Evolutionary conservation across 2,113 vertebrate species (phyloP), one percentile per base, ranked within the genome.

Genomic region (Stomatorhinus ivindoensis): DNA sequence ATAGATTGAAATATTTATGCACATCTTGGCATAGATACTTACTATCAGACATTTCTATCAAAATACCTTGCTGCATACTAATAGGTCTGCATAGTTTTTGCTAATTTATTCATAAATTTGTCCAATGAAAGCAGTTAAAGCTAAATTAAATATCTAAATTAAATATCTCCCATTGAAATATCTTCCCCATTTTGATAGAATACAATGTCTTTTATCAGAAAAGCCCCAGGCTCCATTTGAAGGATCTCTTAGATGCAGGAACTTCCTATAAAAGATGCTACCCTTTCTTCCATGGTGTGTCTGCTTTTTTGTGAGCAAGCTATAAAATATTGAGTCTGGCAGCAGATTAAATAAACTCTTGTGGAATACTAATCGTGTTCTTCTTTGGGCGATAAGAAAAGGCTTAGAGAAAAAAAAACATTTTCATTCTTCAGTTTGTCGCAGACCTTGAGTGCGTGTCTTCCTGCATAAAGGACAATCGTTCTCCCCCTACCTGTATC

Each of bases 361-460:
- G 53, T 35, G 27, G 47, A 88, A 86, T 87, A 35, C 50, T 87
- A 87, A 90, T 58, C 58, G 17, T 9, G 50, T 42, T 73, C 83
- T 76, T 50, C 55, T n/a, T 47, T 5, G 58, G 31, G 73, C 44
- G 10, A 90, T 65, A 44, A 21, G 50, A 88, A 82, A 88, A 53
- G 69, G n/a, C 61, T 47, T 87, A 46, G 73, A 87, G 88, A 82
- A 58, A 53, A 91, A 87, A 48, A 90, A 86, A 89, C 84, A 65
- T 89, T 90, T 89, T 87, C 50, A 48, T 61, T 89, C 21, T 15
- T 42, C 42, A 6, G 76, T 83, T 42, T 50, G 8, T 15, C 35
- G 87, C 90, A 91, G 89, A 91, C 89, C 89, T 92, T 89, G 89
- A 91, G 88, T 50, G n/a, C 42, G 80, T 69, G 21, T 90, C 82